Evolutionary conservation across 2,797 vertebrate genomes (phyloP).

Genomic region (Alcedo atthis): DNA sequence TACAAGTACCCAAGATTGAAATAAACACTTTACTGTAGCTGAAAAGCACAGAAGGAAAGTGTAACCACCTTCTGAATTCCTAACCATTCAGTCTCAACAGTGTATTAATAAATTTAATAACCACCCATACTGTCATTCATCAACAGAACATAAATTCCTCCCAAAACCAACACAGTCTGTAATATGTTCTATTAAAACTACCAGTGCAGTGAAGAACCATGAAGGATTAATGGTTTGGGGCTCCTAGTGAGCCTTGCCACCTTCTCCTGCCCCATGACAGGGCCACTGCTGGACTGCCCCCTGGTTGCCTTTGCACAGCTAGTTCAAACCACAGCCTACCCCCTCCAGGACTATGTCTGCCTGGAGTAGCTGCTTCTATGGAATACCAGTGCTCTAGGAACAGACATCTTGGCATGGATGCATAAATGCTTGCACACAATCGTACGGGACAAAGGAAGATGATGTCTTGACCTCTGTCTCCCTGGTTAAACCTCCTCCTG

Average conservation of each 20-base stretch:
- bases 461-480: neutral
- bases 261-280: neutral
- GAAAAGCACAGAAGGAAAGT: neutral
- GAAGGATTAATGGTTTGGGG: neutral
- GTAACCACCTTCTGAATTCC: neutral
- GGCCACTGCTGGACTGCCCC: neutral
- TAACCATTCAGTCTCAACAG: neutral
- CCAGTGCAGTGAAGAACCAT: neutral
- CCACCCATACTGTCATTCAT: neutral
- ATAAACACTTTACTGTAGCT: conserved; percentile 34
- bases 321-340: neutral
- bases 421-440: neutral
- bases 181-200: neutral
- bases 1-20: neutral
- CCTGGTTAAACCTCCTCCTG: conserved; percentile 27
- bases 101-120: neutral
- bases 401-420: neutral
- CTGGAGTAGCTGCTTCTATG: neutral
- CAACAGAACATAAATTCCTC: neutral
- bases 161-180: neutral
- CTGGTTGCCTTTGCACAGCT: neutral
- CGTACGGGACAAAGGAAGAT: neutral
- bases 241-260: neutral
- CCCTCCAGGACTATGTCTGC: neutral
- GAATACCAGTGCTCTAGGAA: neutral